Percentiles rank a stretch among this genome's conserved stretches.
Conservation (phyloP, 37 sponge, comb jelly and placozoan species). For the Petrosia ficiformis region DNA sequence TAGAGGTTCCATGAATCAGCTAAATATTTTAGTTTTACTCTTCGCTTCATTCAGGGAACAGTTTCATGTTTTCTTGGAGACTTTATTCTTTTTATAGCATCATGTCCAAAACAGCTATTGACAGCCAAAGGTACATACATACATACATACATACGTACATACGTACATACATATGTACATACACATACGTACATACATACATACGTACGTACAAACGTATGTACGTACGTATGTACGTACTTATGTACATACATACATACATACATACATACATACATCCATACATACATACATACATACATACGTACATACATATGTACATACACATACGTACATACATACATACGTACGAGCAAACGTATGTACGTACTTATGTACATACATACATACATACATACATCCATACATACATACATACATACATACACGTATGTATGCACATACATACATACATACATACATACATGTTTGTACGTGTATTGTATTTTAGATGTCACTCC, state of each 20-base stretch:
- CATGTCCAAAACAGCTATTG: background rate
- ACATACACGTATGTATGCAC: background rate
- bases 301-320: background rate
- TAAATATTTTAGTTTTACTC: background rate
- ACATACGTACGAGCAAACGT: too few species aligned
- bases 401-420: background rate
- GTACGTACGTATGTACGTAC: conserved; percentile 10
- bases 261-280: conserved; percentile 4
- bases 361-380: background rate
- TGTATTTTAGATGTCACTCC: background rate
- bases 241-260: conserved; percentile 10
- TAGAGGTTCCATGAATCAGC: too few species aligned
- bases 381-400: background rate
- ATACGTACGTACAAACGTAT: conserved; percentile 13
- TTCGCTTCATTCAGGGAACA: background rate
- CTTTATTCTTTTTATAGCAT: background rate
- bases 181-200: conserved; percentile 25
- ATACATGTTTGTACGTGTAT: background rate
- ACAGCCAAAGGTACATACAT: conserved; percentile 8
- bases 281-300: conserved; percentile 16
- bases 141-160: conserved; percentile 13
- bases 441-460: background rate
- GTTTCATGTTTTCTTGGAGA: background rate
- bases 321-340: conserved; percentile 15
- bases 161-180: too few species aligned